These are phyloP conservation scores for Eupithecia centaureata DNA, from an alignment of 2,888 invertebrate genomes.

Conservation along the genomic window DNA sequence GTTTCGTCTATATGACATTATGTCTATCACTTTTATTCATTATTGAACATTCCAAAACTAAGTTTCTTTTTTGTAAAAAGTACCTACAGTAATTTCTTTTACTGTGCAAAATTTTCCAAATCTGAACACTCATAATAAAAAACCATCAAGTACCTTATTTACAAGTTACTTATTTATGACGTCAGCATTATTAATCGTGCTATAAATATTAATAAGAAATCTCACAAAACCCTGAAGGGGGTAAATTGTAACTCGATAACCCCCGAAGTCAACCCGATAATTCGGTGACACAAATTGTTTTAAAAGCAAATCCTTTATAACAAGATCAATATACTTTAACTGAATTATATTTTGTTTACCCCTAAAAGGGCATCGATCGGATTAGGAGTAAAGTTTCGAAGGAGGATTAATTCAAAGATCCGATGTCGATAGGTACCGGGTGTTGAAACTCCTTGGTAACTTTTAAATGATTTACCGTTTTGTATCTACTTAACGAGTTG, in stretches of 20 bases:
- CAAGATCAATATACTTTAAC: constrained; percentile 77
- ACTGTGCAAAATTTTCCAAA: no score
- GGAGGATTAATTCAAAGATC: constrained; percentile 70
- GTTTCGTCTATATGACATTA: neutral
- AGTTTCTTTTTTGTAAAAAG: no score
- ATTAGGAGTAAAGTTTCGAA: constrained; percentile 75
- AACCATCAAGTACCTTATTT: no score
- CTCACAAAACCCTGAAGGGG: constrained; percentile 5
- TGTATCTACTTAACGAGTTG: constrained; percentile 17
- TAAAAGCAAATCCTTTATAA: constrained; percentile 51
- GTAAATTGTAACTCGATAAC: constrained; percentile 30
- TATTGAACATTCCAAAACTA: no score
- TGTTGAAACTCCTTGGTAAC: constrained; percentile 37
- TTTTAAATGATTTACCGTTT: constrained; percentile 43
- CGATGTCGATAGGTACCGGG: constrained; percentile 43
- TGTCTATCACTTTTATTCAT: neutral
- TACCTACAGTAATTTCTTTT: no score
- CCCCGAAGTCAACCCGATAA: constrained; percentile 34
- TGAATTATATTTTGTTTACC: constrained; percentile 72
- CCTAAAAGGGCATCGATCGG: constrained; percentile 70
- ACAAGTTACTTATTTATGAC: neutral
- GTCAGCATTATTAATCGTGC: neutral
- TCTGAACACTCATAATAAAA: neutral
- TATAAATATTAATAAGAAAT: constrained; percentile 5
- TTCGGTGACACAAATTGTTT: constrained; percentile 43